phyloP scores from a whole-genome alignment of 2,797 vertebrate genomes.

The Channa striata region DNA sequence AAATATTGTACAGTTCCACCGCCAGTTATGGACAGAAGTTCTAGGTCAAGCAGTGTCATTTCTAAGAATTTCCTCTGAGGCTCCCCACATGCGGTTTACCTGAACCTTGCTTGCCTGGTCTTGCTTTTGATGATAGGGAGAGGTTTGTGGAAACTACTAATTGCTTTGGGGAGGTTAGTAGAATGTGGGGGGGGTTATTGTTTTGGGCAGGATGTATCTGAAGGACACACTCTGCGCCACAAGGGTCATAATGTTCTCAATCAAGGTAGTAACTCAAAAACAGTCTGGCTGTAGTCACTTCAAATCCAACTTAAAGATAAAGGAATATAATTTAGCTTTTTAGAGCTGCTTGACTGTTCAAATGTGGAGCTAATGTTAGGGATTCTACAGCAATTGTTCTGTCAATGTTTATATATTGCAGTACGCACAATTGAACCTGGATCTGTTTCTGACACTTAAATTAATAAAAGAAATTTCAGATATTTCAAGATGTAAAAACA shows the following conservation, averaged over 20 bases:
- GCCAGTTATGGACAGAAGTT: not conserved
- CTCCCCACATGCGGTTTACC: not conserved
- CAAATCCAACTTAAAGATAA: not conserved
- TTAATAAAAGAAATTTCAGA: too few species aligned
- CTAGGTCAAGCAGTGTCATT: not conserved
- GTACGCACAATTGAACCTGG: not conserved
- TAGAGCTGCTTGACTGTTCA: too few species aligned
- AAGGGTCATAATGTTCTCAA: conserved; percentile 22
- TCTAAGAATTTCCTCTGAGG: not conserved
- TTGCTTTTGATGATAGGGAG: conserved; percentile 10
- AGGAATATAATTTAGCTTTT: too few species aligned
- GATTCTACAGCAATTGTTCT: not conserved
- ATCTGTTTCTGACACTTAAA: not conserved
- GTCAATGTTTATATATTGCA: not conserved
- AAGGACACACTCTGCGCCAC: conserved; percentile 10
- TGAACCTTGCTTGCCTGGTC: conserved; percentile 14
- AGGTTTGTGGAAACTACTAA: conserved; percentile 7
- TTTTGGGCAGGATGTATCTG: conserved; percentile 34
- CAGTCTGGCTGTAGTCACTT: conserved; percentile 4
- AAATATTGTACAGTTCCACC: not conserved
- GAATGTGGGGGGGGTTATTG: conserved; percentile 35
- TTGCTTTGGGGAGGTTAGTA: conserved; percentile 34
- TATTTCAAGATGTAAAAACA: too few species aligned
- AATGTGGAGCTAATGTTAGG: not conserved
- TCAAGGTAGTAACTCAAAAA: conserved; percentile 20